Evolutionary conservation across 2,797 vertebrate species (phyloP), one percentile per base, ranked within the genome.

Genomic region (Sciurus vulgaris): DNA sequence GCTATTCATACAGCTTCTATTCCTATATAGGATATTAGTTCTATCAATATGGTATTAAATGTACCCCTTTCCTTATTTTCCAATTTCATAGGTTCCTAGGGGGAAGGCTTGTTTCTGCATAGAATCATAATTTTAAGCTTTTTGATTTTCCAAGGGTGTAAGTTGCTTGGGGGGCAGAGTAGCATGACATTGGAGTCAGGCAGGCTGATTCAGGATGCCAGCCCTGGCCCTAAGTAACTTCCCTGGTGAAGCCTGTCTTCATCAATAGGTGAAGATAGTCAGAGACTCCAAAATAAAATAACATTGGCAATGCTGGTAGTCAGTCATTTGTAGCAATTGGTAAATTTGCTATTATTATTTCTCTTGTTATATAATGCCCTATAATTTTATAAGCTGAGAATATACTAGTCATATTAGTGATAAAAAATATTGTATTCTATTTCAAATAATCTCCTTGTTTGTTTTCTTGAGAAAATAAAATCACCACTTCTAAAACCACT

Each of bases 401-500:
- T 92, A 51, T 51, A 20, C 59, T 90, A 51, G 30, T 63, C 13
- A 28, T 76, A 65, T 65, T 93, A 51, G 38, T 84, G 30, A 22
- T 93, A 51, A 89, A 94, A 94, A 59, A 90, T 49, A 67, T 67
- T 92, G 24, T 77, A 41, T 81, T 83, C 73, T 85, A 79, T 78
- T 33, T 35, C 38, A 93, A 78, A 86, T 78, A 15, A 72, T 72
- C 61, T 92, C 61, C 30, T 28, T 91, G 72, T 89, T 28, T 91
- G 72, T 89, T 79, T 89, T 93, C 59, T 47, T 72, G 77, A 70
- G 8, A 96, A 96, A 92, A 76, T 81, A 47, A 84, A 88, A 56
- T 44, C 35, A 83, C 33, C 51, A 49, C 24, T 30, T 89, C 12
- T 72, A 83, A 89, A 89, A 89, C 47, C 47, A 11, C 47, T 74